Conservation (phyloP, 2,888 invertebrate species). For the Slavum lentiscoides region DNA sequence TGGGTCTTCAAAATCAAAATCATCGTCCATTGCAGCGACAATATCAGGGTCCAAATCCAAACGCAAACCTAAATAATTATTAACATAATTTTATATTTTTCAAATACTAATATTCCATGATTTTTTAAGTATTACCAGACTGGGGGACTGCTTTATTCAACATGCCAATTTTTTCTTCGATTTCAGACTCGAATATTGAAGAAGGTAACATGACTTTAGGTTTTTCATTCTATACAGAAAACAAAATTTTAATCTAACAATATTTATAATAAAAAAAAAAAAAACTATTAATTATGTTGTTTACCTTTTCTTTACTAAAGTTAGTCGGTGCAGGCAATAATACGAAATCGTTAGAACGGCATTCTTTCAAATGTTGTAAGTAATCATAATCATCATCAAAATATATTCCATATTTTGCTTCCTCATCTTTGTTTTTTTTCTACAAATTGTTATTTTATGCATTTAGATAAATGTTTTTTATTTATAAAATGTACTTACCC, state of each 20-base stretch:
- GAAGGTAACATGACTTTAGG: slow-evolving; percentile 71
- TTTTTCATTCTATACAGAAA: slow-evolving; percentile 53
- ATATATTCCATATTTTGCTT: slow-evolving; percentile 84
- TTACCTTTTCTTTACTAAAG: slow-evolving; percentile 38
- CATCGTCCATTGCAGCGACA: slow-evolving; percentile 89
- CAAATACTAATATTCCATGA: neutral
- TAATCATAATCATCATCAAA: slow-evolving; percentile 96
- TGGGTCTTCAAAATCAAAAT: slow-evolving; percentile 83
- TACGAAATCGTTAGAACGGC: slow-evolving; percentile 45
- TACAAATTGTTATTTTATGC: slow-evolving; percentile 54
- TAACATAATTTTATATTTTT: slow-evolving; percentile 2
- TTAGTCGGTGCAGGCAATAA: slow-evolving; percentile 43
- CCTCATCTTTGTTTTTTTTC: slow-evolving; percentile 65
- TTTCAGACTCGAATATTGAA: slow-evolving; percentile 83
- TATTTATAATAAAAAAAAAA: neutral
- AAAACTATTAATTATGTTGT: neutral
- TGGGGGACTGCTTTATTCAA: slow-evolving; percentile 79
- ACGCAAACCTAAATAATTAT: slow-evolving; percentile 62
- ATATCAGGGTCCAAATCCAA: slow-evolving; percentile 88
- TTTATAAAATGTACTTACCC: slow-evolving; percentile 20
- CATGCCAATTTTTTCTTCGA: slow-evolving; percentile 83
- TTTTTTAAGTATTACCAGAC: slow-evolving; percentile 62
- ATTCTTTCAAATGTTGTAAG: slow-evolving; percentile 75
- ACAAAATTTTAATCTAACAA: neutral
- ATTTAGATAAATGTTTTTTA: slow-evolving; percentile 13